Evolutionary conservation across 2,888 invertebrate genomes (phyloP).

Genomic region (Lasius fuliginosus): DNA sequence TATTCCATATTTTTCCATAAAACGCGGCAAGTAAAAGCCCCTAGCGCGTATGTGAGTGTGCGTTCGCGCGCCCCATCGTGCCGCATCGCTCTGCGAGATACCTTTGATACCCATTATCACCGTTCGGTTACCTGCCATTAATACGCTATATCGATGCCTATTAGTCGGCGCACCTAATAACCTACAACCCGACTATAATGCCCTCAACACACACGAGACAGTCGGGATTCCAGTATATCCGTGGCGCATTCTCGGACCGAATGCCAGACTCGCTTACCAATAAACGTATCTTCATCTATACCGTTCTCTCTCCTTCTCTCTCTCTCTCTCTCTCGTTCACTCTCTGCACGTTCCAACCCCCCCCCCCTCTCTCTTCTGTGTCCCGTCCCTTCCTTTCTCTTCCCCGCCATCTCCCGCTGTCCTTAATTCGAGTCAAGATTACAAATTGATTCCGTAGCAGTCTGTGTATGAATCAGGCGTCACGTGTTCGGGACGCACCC

Average conservation of each 20-base stretch:
- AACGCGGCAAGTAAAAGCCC: slow-evolving; percentile 69
- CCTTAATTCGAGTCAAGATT: slow-evolving; percentile 86
- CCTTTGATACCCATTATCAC: slow-evolving; percentile 77
- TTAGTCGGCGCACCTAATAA: slow-evolving; percentile 77
- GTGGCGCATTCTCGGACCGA: slow-evolving; percentile 75
- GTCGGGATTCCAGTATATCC: slow-evolving; percentile 75
- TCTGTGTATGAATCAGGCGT: slow-evolving; percentile 86
- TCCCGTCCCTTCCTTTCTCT: slow-evolving; percentile 86
- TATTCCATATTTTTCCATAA: slow-evolving; percentile 54
- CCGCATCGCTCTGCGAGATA: slow-evolving; percentile 68
- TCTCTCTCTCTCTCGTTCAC: slow-evolving; percentile 37
- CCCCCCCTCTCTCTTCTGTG: slow-evolving; percentile 86
- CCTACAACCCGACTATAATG: slow-evolving; percentile 78
- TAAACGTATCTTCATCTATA: slow-evolving; percentile 71
- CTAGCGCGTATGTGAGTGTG: background rate
- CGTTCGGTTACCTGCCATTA: slow-evolving; percentile 77
- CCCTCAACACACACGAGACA: slow-evolving; percentile 74
- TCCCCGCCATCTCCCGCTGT: slow-evolving; percentile 90
- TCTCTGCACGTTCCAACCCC: slow-evolving; percentile 47
- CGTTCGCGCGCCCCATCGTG: slow-evolving; percentile 54
- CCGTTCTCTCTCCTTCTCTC: slow-evolving; percentile 36
- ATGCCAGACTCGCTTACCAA: slow-evolving; percentile 79
- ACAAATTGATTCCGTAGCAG: slow-evolving; percentile 86
- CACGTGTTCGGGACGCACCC: slow-evolving; percentile 86
- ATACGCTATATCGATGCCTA: slow-evolving; percentile 76